Conservation (phyloP, 2,888 invertebrate genomes). For the Drosophila austrosaltans region DNA sequence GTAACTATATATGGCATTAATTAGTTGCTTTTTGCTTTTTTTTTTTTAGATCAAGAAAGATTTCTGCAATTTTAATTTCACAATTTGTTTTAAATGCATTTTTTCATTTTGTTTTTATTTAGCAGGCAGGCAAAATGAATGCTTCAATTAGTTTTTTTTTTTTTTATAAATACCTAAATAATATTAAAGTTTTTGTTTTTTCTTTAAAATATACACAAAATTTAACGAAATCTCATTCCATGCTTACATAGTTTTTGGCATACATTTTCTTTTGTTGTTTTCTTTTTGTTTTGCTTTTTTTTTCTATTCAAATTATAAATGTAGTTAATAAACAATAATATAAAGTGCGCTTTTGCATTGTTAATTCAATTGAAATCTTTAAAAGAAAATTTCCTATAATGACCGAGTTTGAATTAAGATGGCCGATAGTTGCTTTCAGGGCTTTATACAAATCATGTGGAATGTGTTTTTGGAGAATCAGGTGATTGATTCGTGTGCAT, state of each 20-base stretch:
- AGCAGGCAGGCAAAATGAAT: slow-evolving; percentile 54
- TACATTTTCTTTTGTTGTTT: slow-evolving; percentile 37
- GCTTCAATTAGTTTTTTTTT: slow-evolving; percentile 38
- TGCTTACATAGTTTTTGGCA: slow-evolving; percentile 64
- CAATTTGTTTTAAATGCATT: slow-evolving; percentile 69
- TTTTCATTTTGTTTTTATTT: slow-evolving; percentile 53
- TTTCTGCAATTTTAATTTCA: slow-evolving; percentile 47
- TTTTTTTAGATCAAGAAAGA: slow-evolving; percentile 44
- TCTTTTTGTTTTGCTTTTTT: slow-evolving; percentile 29
- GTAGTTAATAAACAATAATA: slow-evolving; percentile 70
- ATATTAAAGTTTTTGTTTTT: slow-evolving; percentile 18
- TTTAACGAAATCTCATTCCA: slow-evolving; percentile 60
- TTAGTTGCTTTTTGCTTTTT: slow-evolving; percentile 10
- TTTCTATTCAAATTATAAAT: slow-evolving; percentile 64
- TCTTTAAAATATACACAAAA: slow-evolving; percentile 39
- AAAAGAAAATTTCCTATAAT: slow-evolving; percentile 19
- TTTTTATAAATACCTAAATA: slow-evolving; percentile 34
- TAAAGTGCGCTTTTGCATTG: slow-evolving; percentile 60
- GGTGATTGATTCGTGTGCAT: slow-evolving; percentile 2
- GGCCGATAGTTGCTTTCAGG: slow-evolving; percentile 1
- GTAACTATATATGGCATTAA: slow-evolving; percentile 34
- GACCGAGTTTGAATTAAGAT: slow-evolving; percentile 21
- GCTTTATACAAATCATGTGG: slow-evolving; percentile 2
- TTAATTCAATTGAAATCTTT: slow-evolving; percentile 52
- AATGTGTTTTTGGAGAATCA: slow-evolving; percentile 1